These are phyloP conservation scores for Eurypyga helias DNA, from an alignment of 2,113 vertebrate genomes.

Conservation along the genomic window DNA sequence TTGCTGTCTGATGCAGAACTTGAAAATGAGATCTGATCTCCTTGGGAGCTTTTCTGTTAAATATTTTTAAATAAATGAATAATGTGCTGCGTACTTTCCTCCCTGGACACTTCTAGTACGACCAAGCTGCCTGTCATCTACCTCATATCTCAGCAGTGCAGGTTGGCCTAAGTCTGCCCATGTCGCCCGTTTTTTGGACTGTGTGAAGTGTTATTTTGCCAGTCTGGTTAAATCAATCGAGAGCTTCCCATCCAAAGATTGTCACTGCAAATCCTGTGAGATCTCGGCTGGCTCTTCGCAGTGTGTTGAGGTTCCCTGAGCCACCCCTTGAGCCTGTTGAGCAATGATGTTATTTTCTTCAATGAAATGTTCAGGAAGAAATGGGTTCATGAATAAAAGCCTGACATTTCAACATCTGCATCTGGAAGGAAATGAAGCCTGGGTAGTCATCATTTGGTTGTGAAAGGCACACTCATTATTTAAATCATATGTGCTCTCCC, in stretches of 20 bases:
- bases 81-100: not conserved
- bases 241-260: not conserved
- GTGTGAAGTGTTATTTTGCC: not conserved
- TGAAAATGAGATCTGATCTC: conserved; percentile 13
- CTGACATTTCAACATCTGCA: conserved; percentile 58
- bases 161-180: not conserved
- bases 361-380: conserved; percentile 55
- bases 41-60: conserved; percentile 18
- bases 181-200: not conserved
- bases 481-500: not conserved
- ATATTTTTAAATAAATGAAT: not conserved
- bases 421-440: not conserved
- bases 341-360: conserved; percentile 65
- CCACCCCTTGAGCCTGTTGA: conserved; percentile 35
- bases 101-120: not conserved
- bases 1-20: not conserved
- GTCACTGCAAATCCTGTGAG: conserved; percentile 44
- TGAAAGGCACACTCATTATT: conserved; percentile 32
- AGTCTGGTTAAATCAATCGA: not conserved
- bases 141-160: not conserved
- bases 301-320: conserved; percentile 34
- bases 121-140: not conserved
- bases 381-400: conserved; percentile 37
- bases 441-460: not conserved
- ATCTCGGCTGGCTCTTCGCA: conserved; percentile 25